These are phyloP conservation scores for Dysmachus trigonus DNA, from an alignment of 2,888 invertebrate species.

Conservation along the genomic window DNA sequence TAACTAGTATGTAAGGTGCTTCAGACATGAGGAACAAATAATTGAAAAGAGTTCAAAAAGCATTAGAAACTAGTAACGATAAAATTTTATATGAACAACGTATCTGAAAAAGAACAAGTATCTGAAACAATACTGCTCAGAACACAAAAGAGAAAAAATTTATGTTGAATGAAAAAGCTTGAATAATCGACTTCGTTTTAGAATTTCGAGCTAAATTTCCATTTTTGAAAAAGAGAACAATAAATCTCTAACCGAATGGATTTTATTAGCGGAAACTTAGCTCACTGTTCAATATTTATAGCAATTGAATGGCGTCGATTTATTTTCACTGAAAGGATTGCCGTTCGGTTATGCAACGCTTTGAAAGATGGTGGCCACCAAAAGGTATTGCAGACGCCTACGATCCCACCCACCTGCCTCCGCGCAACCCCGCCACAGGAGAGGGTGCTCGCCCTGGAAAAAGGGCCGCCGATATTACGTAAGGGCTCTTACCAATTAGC, in stretches of 20 bases:
- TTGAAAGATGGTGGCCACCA: slow-evolving; percentile 44
- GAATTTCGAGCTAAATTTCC: background rate
- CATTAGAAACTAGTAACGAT: background rate
- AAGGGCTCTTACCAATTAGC: slow-evolving; percentile 63
- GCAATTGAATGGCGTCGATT: background rate
- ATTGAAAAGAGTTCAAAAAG: background rate
- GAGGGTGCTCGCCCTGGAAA: background rate
- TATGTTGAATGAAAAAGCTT: background rate
- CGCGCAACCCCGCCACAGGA: background rate
- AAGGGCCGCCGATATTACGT: background rate
- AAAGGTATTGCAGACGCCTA: slow-evolving; percentile 10
- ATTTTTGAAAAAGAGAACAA: background rate
- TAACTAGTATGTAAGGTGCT: background rate
- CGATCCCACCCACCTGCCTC: background rate
- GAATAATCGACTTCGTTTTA: background rate
- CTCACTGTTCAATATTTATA: background rate
- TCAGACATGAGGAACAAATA: background rate
- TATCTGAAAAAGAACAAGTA: background rate
- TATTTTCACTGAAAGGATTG: background rate
- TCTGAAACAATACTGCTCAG: background rate
- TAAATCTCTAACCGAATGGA: background rate
- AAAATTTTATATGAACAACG: background rate
- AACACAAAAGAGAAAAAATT: background rate
- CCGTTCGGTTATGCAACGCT: background rate
- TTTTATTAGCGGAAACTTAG: background rate